phyloP scores from a whole-genome alignment of 2,797 vertebrate species.

The Natrix natrix region DNA sequence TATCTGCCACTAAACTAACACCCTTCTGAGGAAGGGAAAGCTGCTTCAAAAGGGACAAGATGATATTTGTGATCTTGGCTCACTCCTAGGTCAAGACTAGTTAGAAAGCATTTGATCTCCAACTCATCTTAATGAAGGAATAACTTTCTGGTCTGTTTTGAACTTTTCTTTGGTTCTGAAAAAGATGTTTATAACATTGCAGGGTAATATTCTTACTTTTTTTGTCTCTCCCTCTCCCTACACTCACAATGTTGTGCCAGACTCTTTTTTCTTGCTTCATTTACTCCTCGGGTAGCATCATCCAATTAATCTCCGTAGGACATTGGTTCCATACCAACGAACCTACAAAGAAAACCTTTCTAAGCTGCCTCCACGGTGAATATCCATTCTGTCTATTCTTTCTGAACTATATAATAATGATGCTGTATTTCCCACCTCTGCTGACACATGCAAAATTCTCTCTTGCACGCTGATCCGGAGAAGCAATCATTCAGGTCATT shows the following conservation, averaged over 20 bases:
- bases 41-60: not conserved
- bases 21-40: not conserved
- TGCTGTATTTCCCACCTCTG: not conserved
- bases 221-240: not conserved
- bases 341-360: constrained; percentile 12
- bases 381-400: not conserved
- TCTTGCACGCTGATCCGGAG: constrained; percentile 22
- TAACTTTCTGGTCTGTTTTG: not conserved
- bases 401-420: constrained; percentile 1
- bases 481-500: constrained; percentile 29
- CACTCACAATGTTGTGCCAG: not conserved
- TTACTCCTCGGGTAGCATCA: constrained; percentile 2
- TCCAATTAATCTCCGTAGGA: constrained; percentile 18
- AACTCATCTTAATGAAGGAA: not conserved
- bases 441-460: constrained; percentile 26
- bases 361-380: not conserved
- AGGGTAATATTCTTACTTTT: not conserved
- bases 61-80: not conserved
- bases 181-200: not conserved
- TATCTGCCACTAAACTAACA: not conserved
- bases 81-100: not conserved
- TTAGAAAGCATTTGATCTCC: not conserved
- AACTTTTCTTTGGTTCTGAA: not conserved
- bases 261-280: constrained; percentile 16
- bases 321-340: constrained; percentile 34